Evolutionary conservation across 2,888 invertebrate genomes (phyloP), one percentile per base, ranked within the genome.

Genomic region (Ennomos erosarius): DNA sequence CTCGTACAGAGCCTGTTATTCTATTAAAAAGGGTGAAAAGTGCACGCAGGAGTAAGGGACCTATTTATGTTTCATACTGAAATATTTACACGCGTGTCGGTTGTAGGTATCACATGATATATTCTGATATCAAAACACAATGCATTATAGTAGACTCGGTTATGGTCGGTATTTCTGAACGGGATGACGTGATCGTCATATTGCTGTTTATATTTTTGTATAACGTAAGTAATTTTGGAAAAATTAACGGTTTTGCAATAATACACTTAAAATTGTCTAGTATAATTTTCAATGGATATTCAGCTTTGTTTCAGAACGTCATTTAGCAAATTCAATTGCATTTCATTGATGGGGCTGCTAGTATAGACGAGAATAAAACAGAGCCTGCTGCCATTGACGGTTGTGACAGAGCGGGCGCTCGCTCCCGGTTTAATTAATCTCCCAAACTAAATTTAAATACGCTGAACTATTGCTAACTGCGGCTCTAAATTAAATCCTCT

Each of bases 261-360:
- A 16, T 2, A 3, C 1, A 16, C 1, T 16, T 16, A 16, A n/a
- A n/a, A n/a, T 12, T 8, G 0, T 10, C 10, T 13, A 42, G 13
- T 43, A 26, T 10, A 3, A 6, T 9, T n/a, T 33, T 8, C 6
- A 11, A 34, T 36, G 46, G 13, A 36, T n/a, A 6, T 12, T 34
- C 38, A 9, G 38, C 9, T 48, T 48, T 33, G 10, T 11, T 78
- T 84, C 34, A 26, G 85, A 85, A 78, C 84, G 84, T 88, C 84
- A 87, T 88, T 90, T 89, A 82, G 85, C 82, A 85, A 87, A 88
- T 86, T 88, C 83, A 86, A 90, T 90, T 87, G 84, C 85, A 81
- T 85, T 79, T 79, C 81, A 85, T 84, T 84, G 83, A 78, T 77
- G 4, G 76, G 16, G 74, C 16, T 16, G 3, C 16, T 16, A 1